Base-by-base conservation (phyloP, 2,888 invertebrate genomes). In the Melinopterus prodromus region DNA sequence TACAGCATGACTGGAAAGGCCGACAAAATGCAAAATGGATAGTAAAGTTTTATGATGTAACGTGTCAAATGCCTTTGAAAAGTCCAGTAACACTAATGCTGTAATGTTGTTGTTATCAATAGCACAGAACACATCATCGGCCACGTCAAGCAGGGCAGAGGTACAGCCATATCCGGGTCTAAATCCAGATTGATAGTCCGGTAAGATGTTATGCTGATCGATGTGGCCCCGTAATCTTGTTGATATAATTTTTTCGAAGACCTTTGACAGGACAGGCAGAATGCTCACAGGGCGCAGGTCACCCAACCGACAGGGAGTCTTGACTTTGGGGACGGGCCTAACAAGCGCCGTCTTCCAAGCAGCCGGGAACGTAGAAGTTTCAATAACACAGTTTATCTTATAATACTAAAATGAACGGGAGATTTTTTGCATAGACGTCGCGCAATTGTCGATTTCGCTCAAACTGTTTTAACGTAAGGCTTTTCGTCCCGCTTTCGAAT, bases 141-240 rank as follows among this genome's bases (percentile, higher is more conserved):
- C 16, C 7, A 71, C 16, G 2, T 15, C 16, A 15, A 71, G 16
- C 6, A 71, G n/a, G 16, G 71, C 16, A 16, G 71, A 12, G 71
- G 71, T 71, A n/a, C 16, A 71, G 16, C 7, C 6, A 6, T 16
- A 71, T 16, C 14, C 71, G 15, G 71, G 71, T 9, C 16, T 14
- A 16, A 71, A 71, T 16, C 71, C 71, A 6, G 71, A 71, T 71
- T 71, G 71, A 16, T 14, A 16, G 6, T 71, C 71, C 16, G 71
- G 71, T 71, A 71, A 71, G 1, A 71, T 71, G n/a, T 71, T 7
- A n/a, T 71, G 14, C 4, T 71, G 6, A 71, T 71, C 6, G 15
- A 69, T 69, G 69, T 69, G 26, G 26, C 26, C 26, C 26, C 26
- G 26, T 3, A 26, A 26, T 3, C 26, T 26, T 2, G 26, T 26